A percentile compares a stretch with the other conserved stretches of the same genome.
Conservation (phyloP, 2,113 vertebrate species). For the Lagopus leucura region DNA sequence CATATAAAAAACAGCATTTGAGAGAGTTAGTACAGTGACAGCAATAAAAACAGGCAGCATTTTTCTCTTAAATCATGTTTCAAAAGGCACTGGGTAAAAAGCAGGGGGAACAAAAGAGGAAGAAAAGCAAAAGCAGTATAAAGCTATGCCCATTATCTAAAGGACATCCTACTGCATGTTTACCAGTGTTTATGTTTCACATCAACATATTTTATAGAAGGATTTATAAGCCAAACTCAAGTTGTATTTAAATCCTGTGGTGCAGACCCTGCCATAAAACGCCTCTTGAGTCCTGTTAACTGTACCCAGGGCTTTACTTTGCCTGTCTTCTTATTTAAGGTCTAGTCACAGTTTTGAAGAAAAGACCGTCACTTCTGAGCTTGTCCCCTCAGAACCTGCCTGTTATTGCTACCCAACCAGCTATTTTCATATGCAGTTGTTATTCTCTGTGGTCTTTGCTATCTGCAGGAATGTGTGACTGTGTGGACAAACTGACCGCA, state of each 20-base stretch:
- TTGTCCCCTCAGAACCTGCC: constrained; percentile 73
- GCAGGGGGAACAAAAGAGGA: background rate
- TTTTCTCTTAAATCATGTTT: constrained; percentile 35
- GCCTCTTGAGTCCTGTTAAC: constrained; percentile 86
- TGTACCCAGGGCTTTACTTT: constrained; percentile 85
- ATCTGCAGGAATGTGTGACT: constrained; percentile 53
- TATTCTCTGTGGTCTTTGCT: constrained; percentile 69
- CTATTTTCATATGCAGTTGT: constrained; percentile 74
- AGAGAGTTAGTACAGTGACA: background rate
- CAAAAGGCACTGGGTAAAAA: background rate
- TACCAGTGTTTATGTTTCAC: constrained; percentile 58
- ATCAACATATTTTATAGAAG: constrained; percentile 72
- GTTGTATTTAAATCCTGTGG: constrained; percentile 77
- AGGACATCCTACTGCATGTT: constrained; percentile 56
- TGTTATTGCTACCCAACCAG: constrained; percentile 74
- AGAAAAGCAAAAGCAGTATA: background rate
- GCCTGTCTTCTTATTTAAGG: constrained; percentile 81
- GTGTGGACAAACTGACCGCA: constrained; percentile 58
- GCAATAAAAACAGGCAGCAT: background rate
- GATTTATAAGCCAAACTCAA: constrained; percentile 80
- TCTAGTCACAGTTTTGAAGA: constrained; percentile 73
- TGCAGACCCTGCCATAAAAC: constrained; percentile 84
- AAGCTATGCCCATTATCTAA: constrained; percentile 22
- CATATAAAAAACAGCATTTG: background rate
- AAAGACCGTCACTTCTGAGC: constrained; percentile 70